A percentile compares a stretch with the other conserved stretches of the same genome.
phyloP scores from a whole-genome alignment of 2,113 vertebrate species.

The Atherinomorus stipes region DNA sequence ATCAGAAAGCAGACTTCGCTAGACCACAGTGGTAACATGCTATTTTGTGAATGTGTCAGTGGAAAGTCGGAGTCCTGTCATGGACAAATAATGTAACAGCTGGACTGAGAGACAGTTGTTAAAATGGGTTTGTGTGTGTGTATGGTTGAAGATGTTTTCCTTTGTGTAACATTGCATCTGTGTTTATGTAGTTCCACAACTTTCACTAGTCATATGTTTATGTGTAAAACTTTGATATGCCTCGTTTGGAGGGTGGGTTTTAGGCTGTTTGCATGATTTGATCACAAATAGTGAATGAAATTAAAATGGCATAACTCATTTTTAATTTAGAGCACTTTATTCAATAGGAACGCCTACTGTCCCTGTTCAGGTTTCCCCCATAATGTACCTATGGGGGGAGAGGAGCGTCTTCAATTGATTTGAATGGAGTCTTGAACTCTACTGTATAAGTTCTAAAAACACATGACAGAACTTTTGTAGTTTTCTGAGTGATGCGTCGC shows the following conservation, averaged over 20 bases:
- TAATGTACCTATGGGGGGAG: not conserved
- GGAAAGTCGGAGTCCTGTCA: not conserved
- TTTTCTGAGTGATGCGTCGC: too few species aligned
- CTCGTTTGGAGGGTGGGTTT: constrained; percentile 43
- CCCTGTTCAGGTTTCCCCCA: constrained; percentile 24
- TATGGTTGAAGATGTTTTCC: constrained; percentile 7
- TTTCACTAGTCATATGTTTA: constrained; percentile 40
- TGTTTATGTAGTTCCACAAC: constrained; percentile 4
- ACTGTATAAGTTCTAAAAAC: too few species aligned
- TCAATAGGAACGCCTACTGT: constrained; percentile 56
- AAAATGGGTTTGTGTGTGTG: not conserved
- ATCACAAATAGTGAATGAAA: constrained; percentile 78
- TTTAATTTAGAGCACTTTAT: constrained; percentile 68
- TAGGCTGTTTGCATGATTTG: constrained; percentile 70
- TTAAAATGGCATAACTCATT: constrained; percentile 69
- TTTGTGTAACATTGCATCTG: constrained; percentile 3
- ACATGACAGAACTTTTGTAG: too few species aligned
- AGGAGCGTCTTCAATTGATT: not conserved
- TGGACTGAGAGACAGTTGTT: constrained; percentile 11
- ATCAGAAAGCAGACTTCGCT: constrained; percentile 28
- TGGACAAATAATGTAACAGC: constrained; percentile 9
- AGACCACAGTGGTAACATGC: not conserved
- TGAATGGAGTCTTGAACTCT: not conserved
- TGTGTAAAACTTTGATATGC: constrained; percentile 34
- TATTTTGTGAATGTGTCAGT: not conserved